Base-by-base conservation (phyloP, 2,888 invertebrate species). In the Drosophila bunnanda region DNA sequence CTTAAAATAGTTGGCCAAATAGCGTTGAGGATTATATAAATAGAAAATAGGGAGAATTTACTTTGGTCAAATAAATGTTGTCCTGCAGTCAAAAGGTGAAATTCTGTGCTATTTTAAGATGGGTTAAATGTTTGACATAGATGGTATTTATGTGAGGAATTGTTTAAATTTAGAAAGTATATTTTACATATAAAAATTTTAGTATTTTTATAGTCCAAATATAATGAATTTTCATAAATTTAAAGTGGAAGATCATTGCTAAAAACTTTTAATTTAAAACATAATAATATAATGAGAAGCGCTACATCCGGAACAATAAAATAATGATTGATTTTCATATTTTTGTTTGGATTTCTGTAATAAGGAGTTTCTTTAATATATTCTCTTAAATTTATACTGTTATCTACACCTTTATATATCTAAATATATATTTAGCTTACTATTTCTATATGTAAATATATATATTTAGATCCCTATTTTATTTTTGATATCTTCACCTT, bases 21-120 rank as follows among this genome's bases (percentile, higher is more conserved):
- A 72, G 75, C 79, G 71, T 66, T 56, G 72, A 72, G 88, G 56
- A 55, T 76, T 78, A 59, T 73, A 81, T 89, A 83, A 83, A 83
- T 82, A 84, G 50, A 69, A 34, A 70, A 36, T 55, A 57, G 60
- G 52, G 50, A 32, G 20, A 76, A 62, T 65, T 69, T 1, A 15
- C 30, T 39, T 58, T 12, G 55, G 38, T 28, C 15, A 28, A 55
- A 17, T 7, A 30, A 36, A 34, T 22, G 13, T 9, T 50, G 32
- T 50, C 6, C 50, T 32, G 32, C 50, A 9, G 15, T 2, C 1
- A 1, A 32, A 15, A 15, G 32, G 32, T 32, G 15, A 15, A 20
- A 15, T 32, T 9, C 0, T 2, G 46, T 20, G 15, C 9, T 20
- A 13, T 20, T 50, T 13, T 17, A 5, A 32, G 30, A 13, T 4